Evolutionary conservation across 2,888 invertebrate species (phyloP), one percentile per base, ranked within the genome.

Genomic region (Gymnoscelis rufifasciata): DNA sequence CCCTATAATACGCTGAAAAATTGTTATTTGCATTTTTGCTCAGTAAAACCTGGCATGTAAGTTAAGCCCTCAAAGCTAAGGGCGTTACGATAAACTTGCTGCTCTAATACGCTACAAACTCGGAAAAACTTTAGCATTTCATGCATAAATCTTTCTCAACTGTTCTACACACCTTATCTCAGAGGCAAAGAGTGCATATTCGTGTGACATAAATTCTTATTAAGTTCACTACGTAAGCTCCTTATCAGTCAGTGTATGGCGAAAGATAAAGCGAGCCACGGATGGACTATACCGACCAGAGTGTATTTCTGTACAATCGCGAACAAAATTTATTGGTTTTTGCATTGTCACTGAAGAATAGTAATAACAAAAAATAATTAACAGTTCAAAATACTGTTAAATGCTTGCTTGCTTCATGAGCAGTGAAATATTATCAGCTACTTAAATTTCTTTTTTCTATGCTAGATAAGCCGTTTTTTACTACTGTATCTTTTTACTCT

Each of bases 221-320:
- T 82, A 83, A 76, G 72, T 81, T 81, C 69, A 73, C 71, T 64
- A 72, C 68, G 76, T 79, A 79, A 86, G 82, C 84, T 82, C 66
- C 84, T 86, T 87, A 87, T 87, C 86, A 79, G 75, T 65, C 78
- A 72, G 75, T 82, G 83, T 84, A 82, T 80, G 78, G 78, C 69
- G 66, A 71, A 36, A 84, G 86, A 86, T 87, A 86, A 84, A 82
- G 69, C 77, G 72, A 65, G 71, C 78, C 72, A 74, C 74, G 74
- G 76, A 75, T 78, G 79, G 70, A 64, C 71, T 62, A 68, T 70
- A 74, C 74, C 68, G 66, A 59, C 62, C 56, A 64, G 62, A 69
- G 76, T 81, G 82, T 78, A 80, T 68, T 47, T 68, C 55, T 33
- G 75, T 75, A 76, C 78, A 73, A 60, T 77, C 73, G 66, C 52